phyloP scores from a whole-genome alignment of 2,797 vertebrate genomes.

The Falco naumanni region DNA sequence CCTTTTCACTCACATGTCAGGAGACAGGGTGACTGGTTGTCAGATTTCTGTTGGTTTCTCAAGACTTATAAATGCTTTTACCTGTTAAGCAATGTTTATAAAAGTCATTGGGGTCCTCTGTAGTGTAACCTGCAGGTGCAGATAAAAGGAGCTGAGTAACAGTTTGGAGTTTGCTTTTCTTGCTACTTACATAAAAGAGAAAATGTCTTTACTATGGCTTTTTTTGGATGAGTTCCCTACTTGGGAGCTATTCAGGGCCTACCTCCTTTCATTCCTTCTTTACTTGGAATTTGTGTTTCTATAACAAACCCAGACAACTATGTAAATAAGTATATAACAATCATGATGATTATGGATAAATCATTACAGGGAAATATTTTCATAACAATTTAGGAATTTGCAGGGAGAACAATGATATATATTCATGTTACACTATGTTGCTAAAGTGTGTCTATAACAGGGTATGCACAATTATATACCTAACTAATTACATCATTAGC shows the following conservation, averaged over 20 bases:
- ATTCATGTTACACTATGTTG: not conserved
- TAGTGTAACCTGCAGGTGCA: not conserved
- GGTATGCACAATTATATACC: not conserved
- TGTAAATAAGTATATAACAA: not conserved
- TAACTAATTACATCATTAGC: not conserved
- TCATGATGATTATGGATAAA: not conserved
- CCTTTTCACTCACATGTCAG: not conserved
- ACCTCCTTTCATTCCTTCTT: not conserved
- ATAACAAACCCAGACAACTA: not conserved
- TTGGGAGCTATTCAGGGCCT: not conserved
- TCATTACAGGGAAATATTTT: not conserved
- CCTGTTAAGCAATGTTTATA: not conserved
- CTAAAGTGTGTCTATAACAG: not conserved
- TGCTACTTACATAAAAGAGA: not conserved
- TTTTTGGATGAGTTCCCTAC: not conserved
- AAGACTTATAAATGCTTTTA: not conserved
- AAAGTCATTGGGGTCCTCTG: not conserved
- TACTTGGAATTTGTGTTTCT: not conserved
- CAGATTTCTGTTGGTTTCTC: not conserved
- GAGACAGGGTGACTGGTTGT: not conserved
- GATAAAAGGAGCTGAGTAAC: not conserved
- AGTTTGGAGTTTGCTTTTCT: not conserved
- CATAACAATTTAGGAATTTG: not conserved
- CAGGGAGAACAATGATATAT: not conserved
- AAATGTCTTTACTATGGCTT: not conserved